Evolutionary conservation across 1,140 invertebrate genomes (phyloP), one percentile per base, ranked within the genome.

Genomic region (Solenopsis fugax): DNA sequence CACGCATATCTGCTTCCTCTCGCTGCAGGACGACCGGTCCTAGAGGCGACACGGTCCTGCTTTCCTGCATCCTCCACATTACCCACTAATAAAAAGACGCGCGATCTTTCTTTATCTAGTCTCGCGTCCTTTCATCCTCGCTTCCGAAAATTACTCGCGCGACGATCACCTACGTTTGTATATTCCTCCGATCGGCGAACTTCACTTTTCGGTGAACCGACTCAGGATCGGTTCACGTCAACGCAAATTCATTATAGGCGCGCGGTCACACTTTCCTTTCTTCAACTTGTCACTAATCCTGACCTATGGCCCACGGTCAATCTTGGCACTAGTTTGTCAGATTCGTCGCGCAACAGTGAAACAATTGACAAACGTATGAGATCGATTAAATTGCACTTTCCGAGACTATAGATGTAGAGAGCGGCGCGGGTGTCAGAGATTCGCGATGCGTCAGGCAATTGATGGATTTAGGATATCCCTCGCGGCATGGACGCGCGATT

Each of bases 11-110:
- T 29, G 90, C 85, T 77, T 95, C 94, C 37, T 95, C 94, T 56
- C 92, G 89, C 45, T 85, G 87, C 41, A 91, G 64, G 54, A 93
- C 89, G 88, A 93, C 92, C 82, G 93, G 92, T 86, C 92, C 93
- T 56, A 95, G 75, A 34, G 95, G 94, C 88, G 94, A 94, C 93
- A 93, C 93, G 84, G 91, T 93, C 86, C 93, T 93, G 78, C 92
- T 87, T 85, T 94, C 93, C 84, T 95, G 95, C 95, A 94, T 95
- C 86, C 91, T 95, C 93, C 91, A 93, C 93, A 93, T 93, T 87
- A 91, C 91, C 88, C 80, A 58, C 75, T 29, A 21, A 7, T 69
- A 9, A 60, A 18, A 37, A 67, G 54, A 67, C 29, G 29, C 29
- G 29, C 52, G 76, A 90, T 37, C 84, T 29, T 41, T 60, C 76